A percentile compares a stretch with the other conserved stretches of the same genome.
phyloP scores from a whole-genome alignment of 2,888 invertebrate species.

The Rhagonycha fulva region DNA sequence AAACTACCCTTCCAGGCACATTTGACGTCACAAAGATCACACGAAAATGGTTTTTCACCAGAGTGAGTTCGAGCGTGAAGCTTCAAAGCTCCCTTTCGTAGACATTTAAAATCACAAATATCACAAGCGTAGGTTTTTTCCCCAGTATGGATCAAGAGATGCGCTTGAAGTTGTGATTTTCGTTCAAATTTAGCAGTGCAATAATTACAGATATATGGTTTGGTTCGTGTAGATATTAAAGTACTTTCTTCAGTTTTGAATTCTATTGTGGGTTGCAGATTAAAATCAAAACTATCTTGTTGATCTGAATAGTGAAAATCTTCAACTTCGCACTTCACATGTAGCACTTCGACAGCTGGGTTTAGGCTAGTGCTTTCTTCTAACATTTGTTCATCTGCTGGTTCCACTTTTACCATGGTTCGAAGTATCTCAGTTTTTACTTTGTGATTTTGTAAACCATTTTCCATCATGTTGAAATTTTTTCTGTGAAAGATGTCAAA shows the following conservation, averaged over 20 bases:
- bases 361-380: not conserved
- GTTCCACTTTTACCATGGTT: not conserved
- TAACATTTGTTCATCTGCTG: not conserved
- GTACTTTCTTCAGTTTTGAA: not conserved
- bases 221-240: not conserved
- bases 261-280: not conserved
- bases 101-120: not conserved
- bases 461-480: not conserved
- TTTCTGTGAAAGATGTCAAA: not conserved
- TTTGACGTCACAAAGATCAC: not conserved
- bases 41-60: not conserved
- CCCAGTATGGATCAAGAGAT: not conserved
- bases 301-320: not conserved
- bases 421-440: not conserved
- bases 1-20: not conserved
- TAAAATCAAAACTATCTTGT: not conserved
- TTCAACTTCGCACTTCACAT: not conserved
- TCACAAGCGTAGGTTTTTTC: not conserved
- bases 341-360: not conserved
- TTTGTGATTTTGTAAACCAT: not conserved
- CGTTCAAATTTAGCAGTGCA: not conserved
- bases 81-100: not conserved
- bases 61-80: not conserved
- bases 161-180: not conserved
- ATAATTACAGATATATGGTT: not conserved